Base-by-base conservation (phyloP, 2,888 invertebrate genomes). In the Timandra comae region DNA sequence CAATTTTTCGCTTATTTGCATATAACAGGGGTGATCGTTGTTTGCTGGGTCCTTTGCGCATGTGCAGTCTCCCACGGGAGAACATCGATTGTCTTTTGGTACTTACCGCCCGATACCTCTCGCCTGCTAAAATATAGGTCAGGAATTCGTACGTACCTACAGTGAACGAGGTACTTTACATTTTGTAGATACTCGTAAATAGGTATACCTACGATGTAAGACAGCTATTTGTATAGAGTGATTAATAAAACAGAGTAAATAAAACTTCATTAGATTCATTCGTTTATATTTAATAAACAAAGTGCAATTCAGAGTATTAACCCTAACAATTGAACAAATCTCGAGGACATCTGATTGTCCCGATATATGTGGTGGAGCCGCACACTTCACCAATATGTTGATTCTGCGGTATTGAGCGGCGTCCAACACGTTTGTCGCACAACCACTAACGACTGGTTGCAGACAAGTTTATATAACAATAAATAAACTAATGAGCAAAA, bases 261-360 rank as follows among this genome's bases (percentile, higher is more conserved):
- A 57, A 74, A 70, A 76, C 56, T 62, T 47, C 46, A 27, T 33
- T 59, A 60, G 56, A 74, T 81, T 82, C 75, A 81, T 84, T 86
- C 78, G 78, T 86, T 86, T 85, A 86, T 86, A 86, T 86, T 86
- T 84, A 84, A 84, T 86, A 85, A 86, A 85, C 79, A 86, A 86
- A 84, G 74, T 85, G 85, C 86, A 86, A 85, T 86, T 84, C 86
- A 86, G 85, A 85, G 79, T 67, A 69, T 82, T 82, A 82, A 76
- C 77, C 78, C 75, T 84, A 84, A 82, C 80, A 81, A 82, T 84
- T 84, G 81, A 82, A 84, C 80, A 82, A 80, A 79, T 80, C 53
- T 72, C 63, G 59, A 67, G 71, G 76, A 78, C 75, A 63, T 67
- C 59, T 62, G 53, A 55, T 60, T 60, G 71, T 73, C 76, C 75